Conservation (phyloP, 2,797 vertebrate genomes). For the Steatocranus sp. region DNA sequence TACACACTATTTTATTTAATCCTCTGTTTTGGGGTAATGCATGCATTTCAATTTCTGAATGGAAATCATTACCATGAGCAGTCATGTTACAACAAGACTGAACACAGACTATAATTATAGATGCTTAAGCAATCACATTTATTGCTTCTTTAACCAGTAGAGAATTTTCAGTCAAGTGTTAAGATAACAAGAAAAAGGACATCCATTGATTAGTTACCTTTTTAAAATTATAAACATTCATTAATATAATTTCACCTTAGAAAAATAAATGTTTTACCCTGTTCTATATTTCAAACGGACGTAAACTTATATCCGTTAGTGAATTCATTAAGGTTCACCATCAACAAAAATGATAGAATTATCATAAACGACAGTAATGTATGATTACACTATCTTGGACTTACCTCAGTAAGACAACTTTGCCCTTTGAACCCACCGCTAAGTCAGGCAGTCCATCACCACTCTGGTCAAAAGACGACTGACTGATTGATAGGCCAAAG, state of each 20-base stretch:
- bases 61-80: no score
- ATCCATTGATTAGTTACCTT: neutral
- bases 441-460: neutral
- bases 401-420: neutral
- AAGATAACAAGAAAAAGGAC: neutral
- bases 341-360: neutral
- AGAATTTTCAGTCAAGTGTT: neutral
- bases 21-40: neutral
- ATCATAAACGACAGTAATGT: fast-evolving
- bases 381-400: neutral
- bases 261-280: neutral
- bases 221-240: neutral
- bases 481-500: neutral
- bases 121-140: neutral
- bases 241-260: neutral
- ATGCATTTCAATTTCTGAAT: neutral
- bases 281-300: neutral
- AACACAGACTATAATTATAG: neutral
- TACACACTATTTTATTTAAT: neutral
- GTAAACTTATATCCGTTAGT: neutral
- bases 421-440: neutral
- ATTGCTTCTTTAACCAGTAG: neutral
- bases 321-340: neutral
- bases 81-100: neutral
- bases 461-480: neutral